Evolutionary conservation across 2,797 vertebrate species (phyloP).

Genomic region (Lateolabrax maculatus): DNA sequence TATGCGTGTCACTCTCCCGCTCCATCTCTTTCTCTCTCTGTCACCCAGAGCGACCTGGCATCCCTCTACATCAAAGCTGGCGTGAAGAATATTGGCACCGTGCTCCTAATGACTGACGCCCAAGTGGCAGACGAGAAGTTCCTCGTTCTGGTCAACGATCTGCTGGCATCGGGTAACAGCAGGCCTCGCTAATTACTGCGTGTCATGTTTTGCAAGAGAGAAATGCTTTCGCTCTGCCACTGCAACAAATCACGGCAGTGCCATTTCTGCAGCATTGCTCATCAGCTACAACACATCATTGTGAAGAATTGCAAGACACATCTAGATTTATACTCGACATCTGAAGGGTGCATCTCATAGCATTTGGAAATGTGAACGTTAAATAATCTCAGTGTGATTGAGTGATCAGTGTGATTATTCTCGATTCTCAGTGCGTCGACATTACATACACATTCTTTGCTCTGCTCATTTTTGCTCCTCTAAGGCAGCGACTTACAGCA

Average conservation of each 20-base stretch:
- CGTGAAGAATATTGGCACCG: conserved; percentile 91
- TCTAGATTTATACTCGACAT: not conserved
- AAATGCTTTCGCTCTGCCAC: conserved; percentile 26
- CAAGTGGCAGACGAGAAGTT: conserved; percentile 95
- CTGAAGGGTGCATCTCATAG: not conserved
- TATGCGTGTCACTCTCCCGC: conserved; percentile 40
- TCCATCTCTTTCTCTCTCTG: conserved; percentile 24
- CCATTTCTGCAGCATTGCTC: conserved; percentile 34
- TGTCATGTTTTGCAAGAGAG: conserved; percentile 49
- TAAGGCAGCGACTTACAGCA: conserved; percentile 45
- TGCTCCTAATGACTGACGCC: conserved; percentile 94
- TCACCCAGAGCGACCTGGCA: conserved; percentile 90
- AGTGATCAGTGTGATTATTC: too few relatives aligned
- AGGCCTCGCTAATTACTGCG: conserved; percentile 46
- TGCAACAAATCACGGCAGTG: conserved; percentile 33
- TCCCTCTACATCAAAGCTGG: conserved; percentile 92
- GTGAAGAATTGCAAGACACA: conserved; percentile 3
- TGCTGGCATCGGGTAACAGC: conserved; percentile 92
- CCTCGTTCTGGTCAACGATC: conserved; percentile 95
- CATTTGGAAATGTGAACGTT: conserved; percentile 9
- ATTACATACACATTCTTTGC: not conserved
- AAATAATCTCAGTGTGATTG: not conserved
- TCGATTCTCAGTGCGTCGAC: too few relatives aligned
- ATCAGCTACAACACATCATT: conserved; percentile 12
- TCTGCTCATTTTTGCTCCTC: conserved; percentile 5